Base-by-base conservation (phyloP, 1,140 invertebrate species). In the Neodiprion lecontei region DNA sequence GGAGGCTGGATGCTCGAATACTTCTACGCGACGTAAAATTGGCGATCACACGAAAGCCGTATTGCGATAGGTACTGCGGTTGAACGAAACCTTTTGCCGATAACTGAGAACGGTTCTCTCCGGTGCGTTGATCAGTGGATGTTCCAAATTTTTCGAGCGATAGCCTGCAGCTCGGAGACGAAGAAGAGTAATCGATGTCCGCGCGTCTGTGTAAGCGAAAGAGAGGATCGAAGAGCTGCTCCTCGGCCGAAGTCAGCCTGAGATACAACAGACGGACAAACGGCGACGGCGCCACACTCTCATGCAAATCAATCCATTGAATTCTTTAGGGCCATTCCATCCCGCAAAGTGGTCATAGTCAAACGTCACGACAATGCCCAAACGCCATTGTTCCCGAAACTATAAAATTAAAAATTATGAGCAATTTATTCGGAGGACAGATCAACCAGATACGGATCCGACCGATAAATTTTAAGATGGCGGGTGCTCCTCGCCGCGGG, bases 401-500 rank as follows among this genome's bases (percentile, higher is more conserved):
- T 69, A 28, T 69, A 69, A 69, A 69, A 69, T 69, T 69, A 69
- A 69, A 69, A 69, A 69, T 69, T 69, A 69, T 69, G 67, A 69
- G 67, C 67, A 69, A 69, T 69, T 69, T 69, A 69, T 69, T 69
- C 67, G 67, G 67, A 23, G 67, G 67, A 47, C 67, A 69, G 67
- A 69, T 69, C 67, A 11, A 23, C 14, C 67, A 21, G 67, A 69
- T 69, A 69, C 67, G 67, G 67, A 69, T 69, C 67, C 67, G 67
- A 69, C 67, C 21, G 21, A 69, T 69, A 69, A 69, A 69, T 69
- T 69, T 69, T 21, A 69, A 69, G 67, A 69, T 69, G 67, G 67
- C 67, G 67, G 67, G 40, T 47, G 7, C 67, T 47, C 67, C 40
- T 23, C 67, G 40, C 67, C 12, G 40, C 67, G 67, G 67, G 67